Base-by-base conservation (phyloP, 2,888 invertebrate species). In the Terebella lapidaria region DNA sequence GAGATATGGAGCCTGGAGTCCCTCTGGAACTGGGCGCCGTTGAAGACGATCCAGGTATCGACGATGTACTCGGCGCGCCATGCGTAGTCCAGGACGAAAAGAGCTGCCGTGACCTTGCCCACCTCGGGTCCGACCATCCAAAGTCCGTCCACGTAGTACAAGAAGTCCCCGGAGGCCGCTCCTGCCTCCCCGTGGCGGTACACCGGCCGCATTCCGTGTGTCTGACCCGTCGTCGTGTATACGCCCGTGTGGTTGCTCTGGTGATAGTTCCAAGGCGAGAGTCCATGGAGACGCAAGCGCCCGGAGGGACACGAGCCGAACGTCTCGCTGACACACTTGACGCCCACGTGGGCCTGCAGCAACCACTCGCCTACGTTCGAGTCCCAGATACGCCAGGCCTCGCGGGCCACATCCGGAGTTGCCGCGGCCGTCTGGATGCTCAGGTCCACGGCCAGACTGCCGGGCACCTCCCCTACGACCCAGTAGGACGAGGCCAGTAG, bases 51-150 rank as follows among this genome's bases (percentile, higher is more conserved):
- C 59, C 59, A 59, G 24, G 54, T 20, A 27, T 59, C 28, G 2
- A 56, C 10, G 56, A 59, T 55, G 55, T 18, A 59, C 30, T 59
- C 59, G 18, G 59, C 55, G 24, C 59, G 18, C 22, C 46, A 30
- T 20, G 55, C 59, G 29, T 28, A 28, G 25, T 59, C 59, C 47
- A 46, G 28, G 10, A 56, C 59, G 55, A 59, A 59, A 46, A 59
- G 25, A 28, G 47, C 55, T 27, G 47, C 59, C 2, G 30, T 20
- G 1, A 26, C 24, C 49, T 28, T 42, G 20, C 49, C 59, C 30
- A 59, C 54, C 26, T 59, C 59, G 28, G 45, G 55, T n/a, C 59
- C 59, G 35, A 59, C 49, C 30, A 59, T 42, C 59, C 59, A 59
- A 28, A 55, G 46, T 24, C 59, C 59, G 27, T 56, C 18, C 28